These are phyloP conservation scores for Hyphantria cunea DNA, from an alignment of 1,140 invertebrate species.

Conservation along the genomic window DNA sequence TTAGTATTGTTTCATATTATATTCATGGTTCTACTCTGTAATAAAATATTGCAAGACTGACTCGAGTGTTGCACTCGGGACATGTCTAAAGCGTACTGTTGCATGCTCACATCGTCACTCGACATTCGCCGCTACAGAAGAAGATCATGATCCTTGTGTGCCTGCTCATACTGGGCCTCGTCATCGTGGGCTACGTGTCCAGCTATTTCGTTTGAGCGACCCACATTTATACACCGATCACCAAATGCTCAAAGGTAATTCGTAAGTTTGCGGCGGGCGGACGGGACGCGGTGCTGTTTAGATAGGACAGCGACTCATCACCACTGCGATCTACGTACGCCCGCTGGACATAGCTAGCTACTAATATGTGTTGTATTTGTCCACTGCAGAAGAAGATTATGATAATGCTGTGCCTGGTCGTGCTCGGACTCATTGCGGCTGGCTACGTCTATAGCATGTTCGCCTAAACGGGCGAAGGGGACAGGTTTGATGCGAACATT, in stretches of 20 bases:
- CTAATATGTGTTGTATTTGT: conserved; percentile 81
- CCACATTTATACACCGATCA: conserved; percentile 37
- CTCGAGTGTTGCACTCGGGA: conserved; percentile 37
- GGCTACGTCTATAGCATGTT: conserved; percentile 85
- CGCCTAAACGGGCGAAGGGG: conserved; percentile 69
- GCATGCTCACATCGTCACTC: conserved; percentile 72
- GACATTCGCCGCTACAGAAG: conserved; percentile 88
- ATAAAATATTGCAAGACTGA: conserved; percentile 34
- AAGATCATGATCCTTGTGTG: conserved; percentile 99
- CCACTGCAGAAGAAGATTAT: conserved; percentile 97
- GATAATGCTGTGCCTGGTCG: conserved; percentile 95
- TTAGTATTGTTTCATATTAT: conserved; percentile 17
- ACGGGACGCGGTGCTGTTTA: conserved; percentile 7
- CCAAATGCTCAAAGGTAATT: conserved; percentile 70
- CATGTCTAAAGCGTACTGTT: conserved; percentile 76
- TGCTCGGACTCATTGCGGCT: conserved; percentile 88
- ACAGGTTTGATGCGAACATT: conserved; percentile 69
- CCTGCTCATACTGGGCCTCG: conserved; percentile 93
- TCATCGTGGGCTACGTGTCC: conserved; percentile 86
- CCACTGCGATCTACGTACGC: conserved; percentile 39
- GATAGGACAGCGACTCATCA: not conserved
- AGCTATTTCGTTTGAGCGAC: conserved; percentile 74
- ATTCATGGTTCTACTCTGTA: conserved; percentile 29
- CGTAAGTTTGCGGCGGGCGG: conserved; percentile 41
- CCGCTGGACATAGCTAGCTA: conserved; percentile 54